Base-by-base conservation (phyloP, 2,797 vertebrate species). In the Danionella dracula region DNA sequence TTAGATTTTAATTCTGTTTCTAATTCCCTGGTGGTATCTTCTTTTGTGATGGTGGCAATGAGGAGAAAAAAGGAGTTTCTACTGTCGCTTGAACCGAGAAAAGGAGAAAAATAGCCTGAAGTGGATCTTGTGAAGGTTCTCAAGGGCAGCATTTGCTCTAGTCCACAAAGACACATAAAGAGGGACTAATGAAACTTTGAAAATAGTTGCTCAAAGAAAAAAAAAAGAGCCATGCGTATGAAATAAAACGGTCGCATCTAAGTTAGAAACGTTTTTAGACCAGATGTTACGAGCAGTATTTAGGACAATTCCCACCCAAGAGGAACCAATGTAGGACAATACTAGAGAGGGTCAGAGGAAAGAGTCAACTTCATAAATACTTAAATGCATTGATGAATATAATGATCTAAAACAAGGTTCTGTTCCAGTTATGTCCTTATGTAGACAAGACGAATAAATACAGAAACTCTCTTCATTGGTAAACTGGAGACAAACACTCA, bases 1-100 rank as follows among this genome's bases (percentile, higher is more conserved):
- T 68, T 57, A 61, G 68, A 71, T 77, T 64, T 65, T 45, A 42
- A 78, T 82, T 81, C 55, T 70, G 73, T 73, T 81, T 79, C 72
- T 77, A 73, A 44, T 34, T 78, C 76, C 63, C 74, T 76, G 29
- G 68, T 79, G 77, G 62, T 74, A 61, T 72, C 34, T 29, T 58
- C 21, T 55, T 62, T 38, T 70, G 46, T 51, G 56, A 37, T 41
- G 49, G 38, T 11, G 38, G 45, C 42, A 50, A 5, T 37, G 16
- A 48, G 45, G 27, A 13, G 42, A 41, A 32, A 27, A 53, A 44
- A 34, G 16, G 10, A 61, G 41, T 49, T 72, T 57, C 59, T 42
- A 16, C 34, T 51, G 63, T 63, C 20, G 37, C 42, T 41, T 64
- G 59, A 37, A 54, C 31, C 20, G 35, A 50, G 34, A 64, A 57